These are phyloP conservation scores for Amiota communis DNA, from an alignment of 2,888 invertebrate species.

Conservation along the genomic window DNA sequence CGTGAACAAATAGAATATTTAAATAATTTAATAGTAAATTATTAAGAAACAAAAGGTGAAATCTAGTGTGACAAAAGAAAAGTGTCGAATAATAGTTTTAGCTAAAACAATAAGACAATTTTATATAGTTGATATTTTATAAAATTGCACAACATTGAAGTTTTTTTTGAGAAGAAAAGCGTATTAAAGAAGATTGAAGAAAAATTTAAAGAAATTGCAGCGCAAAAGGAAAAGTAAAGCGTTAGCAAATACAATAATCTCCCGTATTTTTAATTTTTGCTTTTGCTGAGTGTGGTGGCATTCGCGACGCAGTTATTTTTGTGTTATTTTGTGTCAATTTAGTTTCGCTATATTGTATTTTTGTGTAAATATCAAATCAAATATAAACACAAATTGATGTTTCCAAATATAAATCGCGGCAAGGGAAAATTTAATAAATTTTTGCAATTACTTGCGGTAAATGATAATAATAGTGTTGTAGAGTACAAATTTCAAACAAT, in stretches of 20 bases:
- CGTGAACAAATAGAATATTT: slow-evolving; percentile 65
- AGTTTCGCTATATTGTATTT: slow-evolving; percentile 43
- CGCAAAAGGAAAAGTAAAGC: slow-evolving; percentile 48
- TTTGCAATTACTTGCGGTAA: slow-evolving; percentile 72
- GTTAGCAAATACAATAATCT: slow-evolving; percentile 47
- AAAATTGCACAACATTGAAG: slow-evolving; percentile 15
- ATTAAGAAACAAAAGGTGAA: slow-evolving; percentile 51
- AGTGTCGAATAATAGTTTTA: neutral
- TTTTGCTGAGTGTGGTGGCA: slow-evolving; percentile 41
- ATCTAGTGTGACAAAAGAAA: slow-evolving; percentile 6
- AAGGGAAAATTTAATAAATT: slow-evolving; percentile 71
- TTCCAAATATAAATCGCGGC: slow-evolving; percentile 70
- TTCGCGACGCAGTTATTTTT: slow-evolving; percentile 51
- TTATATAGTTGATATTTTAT: neutral
- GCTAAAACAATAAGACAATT: neutral
- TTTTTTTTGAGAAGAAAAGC: too few species aligned
- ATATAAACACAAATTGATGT: slow-evolving; percentile 65
- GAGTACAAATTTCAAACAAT: neutral
- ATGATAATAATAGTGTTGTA: slow-evolving; percentile 35
- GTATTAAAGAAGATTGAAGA: neutral
- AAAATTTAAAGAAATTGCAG: slow-evolving; percentile 16
- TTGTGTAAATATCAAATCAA: slow-evolving; percentile 59
- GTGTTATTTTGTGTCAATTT: slow-evolving; percentile 47
- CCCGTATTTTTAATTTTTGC: slow-evolving; percentile 48
- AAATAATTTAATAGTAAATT: slow-evolving; percentile 41